phyloP scores from a whole-genome alignment of 2,888 invertebrate genomes.

The Acanthosepion lycidas region DNA sequence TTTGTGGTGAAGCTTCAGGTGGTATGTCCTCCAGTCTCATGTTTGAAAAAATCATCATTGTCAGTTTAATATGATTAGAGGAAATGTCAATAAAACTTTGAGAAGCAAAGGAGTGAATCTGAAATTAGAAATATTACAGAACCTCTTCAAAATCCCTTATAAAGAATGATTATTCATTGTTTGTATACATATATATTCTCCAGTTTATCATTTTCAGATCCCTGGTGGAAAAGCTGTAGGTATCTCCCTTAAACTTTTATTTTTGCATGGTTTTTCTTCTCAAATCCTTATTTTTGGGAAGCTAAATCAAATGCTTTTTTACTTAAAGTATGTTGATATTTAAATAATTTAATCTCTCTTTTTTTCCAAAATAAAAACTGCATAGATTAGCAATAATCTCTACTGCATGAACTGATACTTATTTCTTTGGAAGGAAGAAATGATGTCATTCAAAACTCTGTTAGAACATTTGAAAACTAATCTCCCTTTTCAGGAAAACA shows the following conservation, averaged over 20 bases:
- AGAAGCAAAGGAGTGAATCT: background rate
- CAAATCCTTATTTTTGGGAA: background rate
- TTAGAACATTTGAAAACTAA: background rate
- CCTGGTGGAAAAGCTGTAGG: background rate
- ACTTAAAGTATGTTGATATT: background rate
- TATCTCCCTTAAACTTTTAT: background rate
- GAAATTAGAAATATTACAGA: background rate
- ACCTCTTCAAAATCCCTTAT: background rate
- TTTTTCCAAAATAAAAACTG: background rate
- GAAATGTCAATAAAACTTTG: background rate
- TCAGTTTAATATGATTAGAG: background rate
- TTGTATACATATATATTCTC: slow-evolving; percentile 15
- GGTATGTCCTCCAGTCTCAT: no score
- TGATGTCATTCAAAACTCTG: background rate
- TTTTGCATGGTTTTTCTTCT: slow-evolving; percentile 23
- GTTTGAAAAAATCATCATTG: background rate
- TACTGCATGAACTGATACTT: background rate
- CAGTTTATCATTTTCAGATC: slow-evolving; percentile 33
- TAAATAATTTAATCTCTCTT: background rate
- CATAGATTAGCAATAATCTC: background rate
- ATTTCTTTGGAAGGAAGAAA: background rate
- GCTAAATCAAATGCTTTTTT: background rate
- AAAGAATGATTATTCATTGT: background rate
- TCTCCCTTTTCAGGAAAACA: background rate
- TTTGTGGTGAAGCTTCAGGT: no score